These are phyloP conservation scores for Anthopleura sola DNA, from an alignment of 64 coral and sea anemone genomes.

Conservation along the genomic window DNA sequence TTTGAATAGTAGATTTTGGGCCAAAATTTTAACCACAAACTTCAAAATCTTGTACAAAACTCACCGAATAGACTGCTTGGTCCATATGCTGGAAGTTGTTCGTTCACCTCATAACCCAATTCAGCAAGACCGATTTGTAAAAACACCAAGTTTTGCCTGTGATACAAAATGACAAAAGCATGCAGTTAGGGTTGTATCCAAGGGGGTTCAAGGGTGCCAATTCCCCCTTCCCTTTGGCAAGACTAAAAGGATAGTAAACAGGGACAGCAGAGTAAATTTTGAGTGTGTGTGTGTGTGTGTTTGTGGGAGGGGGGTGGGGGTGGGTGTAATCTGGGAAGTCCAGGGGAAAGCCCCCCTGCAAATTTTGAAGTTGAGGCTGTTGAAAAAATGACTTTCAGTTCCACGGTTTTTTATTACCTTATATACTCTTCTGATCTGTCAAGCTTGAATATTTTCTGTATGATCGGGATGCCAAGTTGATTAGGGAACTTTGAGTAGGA, in stretches of 20 bases:
- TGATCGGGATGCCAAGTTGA: not conserved
- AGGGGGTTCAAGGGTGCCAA: no score
- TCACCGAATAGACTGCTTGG: not conserved
- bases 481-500: constrained; percentile 55
- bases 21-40: not conserved
- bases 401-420: constrained; percentile 4
- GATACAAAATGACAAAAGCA: not conserved
- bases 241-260: no score
- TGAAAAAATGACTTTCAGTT: no score
- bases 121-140: constrained; percentile 36
- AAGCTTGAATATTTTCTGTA: not conserved
- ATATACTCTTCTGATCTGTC: constrained; percentile 37
- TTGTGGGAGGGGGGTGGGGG: no score
- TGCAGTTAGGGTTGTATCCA: no score
- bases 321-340: no score
- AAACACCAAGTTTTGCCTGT: constrained; percentile 48
- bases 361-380: no score
- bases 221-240: no score
- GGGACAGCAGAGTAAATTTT: no score
- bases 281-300: no score
- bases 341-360: no score
- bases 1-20: not conserved
- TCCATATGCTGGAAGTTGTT: not conserved
- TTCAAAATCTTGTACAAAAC: not conserved
- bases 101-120: not conserved